phyloP scores from a whole-genome alignment of 1,140 invertebrate species.

The Ips nitidus region DNA sequence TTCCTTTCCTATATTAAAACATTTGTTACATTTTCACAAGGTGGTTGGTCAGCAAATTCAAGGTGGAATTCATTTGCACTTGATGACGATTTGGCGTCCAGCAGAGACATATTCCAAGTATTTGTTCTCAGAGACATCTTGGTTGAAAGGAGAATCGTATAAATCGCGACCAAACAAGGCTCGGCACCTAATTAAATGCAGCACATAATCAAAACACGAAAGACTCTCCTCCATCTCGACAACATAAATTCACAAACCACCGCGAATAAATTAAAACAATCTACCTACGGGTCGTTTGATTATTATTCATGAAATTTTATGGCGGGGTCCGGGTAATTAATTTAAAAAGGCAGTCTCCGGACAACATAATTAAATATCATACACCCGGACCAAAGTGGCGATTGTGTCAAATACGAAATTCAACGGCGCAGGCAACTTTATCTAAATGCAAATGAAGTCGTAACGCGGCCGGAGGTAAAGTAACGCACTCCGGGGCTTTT shows the following conservation, averaged over 20 bases:
- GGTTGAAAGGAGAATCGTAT: too few species aligned
- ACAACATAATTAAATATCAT: slow-evolving; percentile 36
- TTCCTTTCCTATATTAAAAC: too few species aligned
- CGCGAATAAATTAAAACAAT: slow-evolving; percentile 28
- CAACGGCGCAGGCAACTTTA: slow-evolving; percentile 28
- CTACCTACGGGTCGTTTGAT: slow-evolving; percentile 22
- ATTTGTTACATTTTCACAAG: too few species aligned
- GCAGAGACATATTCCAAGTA: too few species aligned
- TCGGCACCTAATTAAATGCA: too few species aligned
- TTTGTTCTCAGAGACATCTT: too few species aligned
- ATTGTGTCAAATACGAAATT: slow-evolving; percentile 29
- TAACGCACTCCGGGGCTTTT: slow-evolving; percentile 21
- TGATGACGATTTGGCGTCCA: too few species aligned
- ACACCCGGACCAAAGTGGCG: slow-evolving; percentile 22
- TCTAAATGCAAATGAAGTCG: slow-evolving; percentile 34
- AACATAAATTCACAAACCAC: slow-evolving; percentile 15
- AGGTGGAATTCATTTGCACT: too few species aligned
- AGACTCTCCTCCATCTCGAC: background rate
- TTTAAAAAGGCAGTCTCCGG: slow-evolving; percentile 29
- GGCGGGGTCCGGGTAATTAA: slow-evolving; percentile 24
- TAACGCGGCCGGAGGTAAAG: slow-evolving; percentile 19
- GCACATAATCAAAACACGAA: background rate
- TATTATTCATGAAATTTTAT: slow-evolving; percentile 31
- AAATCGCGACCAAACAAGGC: too few species aligned
- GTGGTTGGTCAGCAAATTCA: too few species aligned